Evolutionary conservation across 2,888 invertebrate species (phyloP).

Genomic region (Meloe dianella): DNA sequence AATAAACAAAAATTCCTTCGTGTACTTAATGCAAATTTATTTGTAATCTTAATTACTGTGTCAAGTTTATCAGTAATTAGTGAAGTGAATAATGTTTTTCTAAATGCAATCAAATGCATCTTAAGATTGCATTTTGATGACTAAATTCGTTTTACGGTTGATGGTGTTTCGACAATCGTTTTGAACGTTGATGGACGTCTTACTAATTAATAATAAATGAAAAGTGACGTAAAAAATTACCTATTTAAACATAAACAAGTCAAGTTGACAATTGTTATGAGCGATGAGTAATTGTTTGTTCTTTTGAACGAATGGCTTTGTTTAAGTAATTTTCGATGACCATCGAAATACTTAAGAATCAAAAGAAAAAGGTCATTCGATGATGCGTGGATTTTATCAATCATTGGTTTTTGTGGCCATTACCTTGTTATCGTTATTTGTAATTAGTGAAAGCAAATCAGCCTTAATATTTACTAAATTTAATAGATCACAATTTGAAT

Average conservation of each 20-base stretch:
- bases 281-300: neutral
- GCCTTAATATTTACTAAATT: conserved; percentile 20
- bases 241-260: neutral
- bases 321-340: conserved; percentile 14
- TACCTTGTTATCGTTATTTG: conserved; percentile 33
- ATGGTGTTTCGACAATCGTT: conserved; percentile 1
- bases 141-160: conserved; percentile 26
- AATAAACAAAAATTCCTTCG: neutral
- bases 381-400: conserved; percentile 45
- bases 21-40: neutral
- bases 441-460: conserved; percentile 39
- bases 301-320: neutral
- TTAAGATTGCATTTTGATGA: conserved; percentile 14
- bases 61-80: conserved; percentile 27
- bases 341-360: conserved; percentile 33
- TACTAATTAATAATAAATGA: neutral
- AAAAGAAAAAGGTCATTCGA: conserved; percentile 38
- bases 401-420: conserved; percentile 42
- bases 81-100: conserved; percentile 20
- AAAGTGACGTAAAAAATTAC: neutral
- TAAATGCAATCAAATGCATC: conserved; percentile 23
- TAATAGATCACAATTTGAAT: neutral
- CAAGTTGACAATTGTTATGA: neutral
- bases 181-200: neutral
- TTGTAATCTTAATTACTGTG: conserved; percentile 22